Evolutionary conservation across 2,888 invertebrate species (phyloP).

Genomic region (Rhorus exstirpatorius): DNA sequence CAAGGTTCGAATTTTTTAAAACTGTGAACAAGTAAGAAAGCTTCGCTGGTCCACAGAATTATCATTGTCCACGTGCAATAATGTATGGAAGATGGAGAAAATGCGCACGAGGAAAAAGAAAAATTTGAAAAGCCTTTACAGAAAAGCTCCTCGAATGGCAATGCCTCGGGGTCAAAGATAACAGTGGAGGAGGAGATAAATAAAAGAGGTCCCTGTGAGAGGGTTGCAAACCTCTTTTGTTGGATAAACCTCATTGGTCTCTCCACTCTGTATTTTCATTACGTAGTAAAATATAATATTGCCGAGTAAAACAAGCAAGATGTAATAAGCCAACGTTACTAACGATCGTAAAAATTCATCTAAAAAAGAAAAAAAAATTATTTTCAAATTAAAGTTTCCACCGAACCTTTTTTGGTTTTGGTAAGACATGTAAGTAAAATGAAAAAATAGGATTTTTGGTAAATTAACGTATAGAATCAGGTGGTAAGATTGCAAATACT

Average conservation of each 20-base stretch:
- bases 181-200: not conserved
- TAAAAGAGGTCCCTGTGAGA: not conserved
- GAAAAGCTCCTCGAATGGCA: conserved; percentile 4
- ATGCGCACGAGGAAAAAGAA: not conserved
- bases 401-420: too few species aligned
- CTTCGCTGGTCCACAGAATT: too few species aligned
- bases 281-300: not conserved
- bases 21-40: too few species aligned
- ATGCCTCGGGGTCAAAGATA: not conserved
- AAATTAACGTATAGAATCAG: too few species aligned
- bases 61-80: not conserved
- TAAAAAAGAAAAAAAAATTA: too few species aligned
- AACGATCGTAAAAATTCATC: not conserved
- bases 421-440: too few species aligned
- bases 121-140: not conserved
- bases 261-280: conserved; percentile 11
- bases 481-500: too few species aligned
- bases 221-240: not conserved
- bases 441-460: too few species aligned
- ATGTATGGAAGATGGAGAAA: not conserved
- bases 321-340: not conserved
- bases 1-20: too few species aligned
- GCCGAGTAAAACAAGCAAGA: not conserved
- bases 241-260: too few species aligned
- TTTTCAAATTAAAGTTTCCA: too few species aligned